Evolutionary conservation across 1,140 invertebrate genomes (phyloP).

Genomic region (Drepana arcuata): DNA sequence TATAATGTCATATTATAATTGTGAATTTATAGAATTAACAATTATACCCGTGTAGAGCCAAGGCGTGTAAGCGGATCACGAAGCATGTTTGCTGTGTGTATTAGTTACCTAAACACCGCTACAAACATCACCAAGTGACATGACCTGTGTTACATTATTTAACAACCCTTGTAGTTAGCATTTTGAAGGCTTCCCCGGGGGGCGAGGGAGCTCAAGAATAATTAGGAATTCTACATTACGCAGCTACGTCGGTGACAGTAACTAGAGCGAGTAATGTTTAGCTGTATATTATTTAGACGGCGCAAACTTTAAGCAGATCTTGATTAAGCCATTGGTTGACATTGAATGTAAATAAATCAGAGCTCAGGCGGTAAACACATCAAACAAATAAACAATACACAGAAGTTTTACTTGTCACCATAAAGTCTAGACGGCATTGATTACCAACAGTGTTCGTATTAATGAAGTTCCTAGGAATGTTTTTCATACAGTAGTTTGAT

Average conservation of each 20-base stretch:
- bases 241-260: conserved; percentile 21
- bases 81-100: conserved; percentile 32
- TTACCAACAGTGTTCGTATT: too few relatives aligned
- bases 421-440: conserved; percentile 6
- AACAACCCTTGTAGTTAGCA: too few relatives aligned
- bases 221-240: conserved; percentile 13
- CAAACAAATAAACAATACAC: too few relatives aligned
- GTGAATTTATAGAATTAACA: conserved; percentile 18
- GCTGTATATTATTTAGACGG: conserved; percentile 27
- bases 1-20: background rate
- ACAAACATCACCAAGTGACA: conserved; percentile 13
- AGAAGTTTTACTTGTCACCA: too few relatives aligned
- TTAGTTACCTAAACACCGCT: conserved; percentile 33
- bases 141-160: conserved; percentile 14
- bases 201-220: conserved; percentile 10
- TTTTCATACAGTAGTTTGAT: too few relatives aligned
- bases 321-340: conserved; percentile 26
- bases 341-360: conserved; percentile 11
- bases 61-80: conserved; percentile 33
- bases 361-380: too few relatives aligned
- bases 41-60: conserved; percentile 12
- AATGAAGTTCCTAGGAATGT: too few relatives aligned
- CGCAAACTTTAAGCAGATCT: conserved; percentile 23
- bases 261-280: conserved; percentile 27
- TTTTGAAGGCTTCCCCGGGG: background rate